These are phyloP conservation scores for Flexamia atlantica DNA, from an alignment of 2,888 invertebrate species.

Conservation along the genomic window DNA sequence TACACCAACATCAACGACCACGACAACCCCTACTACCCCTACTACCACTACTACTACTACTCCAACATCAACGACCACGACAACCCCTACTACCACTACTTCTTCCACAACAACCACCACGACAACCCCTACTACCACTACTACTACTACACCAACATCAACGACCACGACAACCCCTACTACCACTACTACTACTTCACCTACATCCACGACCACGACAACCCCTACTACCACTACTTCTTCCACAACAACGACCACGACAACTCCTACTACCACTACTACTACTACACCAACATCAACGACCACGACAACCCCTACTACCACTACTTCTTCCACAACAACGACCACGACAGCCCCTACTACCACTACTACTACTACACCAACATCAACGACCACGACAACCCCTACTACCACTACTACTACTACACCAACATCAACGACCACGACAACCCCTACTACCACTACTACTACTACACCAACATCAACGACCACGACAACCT, in stretches of 20 bases:
- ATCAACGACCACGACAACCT: slow-evolving; percentile 70
- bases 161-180: slow-evolving; percentile 57
- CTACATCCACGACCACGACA: slow-evolving; percentile 49
- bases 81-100: not conserved
- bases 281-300: slow-evolving; percentile 46
- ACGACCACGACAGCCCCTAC: slow-evolving; percentile 57
- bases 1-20: not conserved
- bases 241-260: slow-evolving; percentile 57
- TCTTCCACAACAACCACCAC: not conserved
- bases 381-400: slow-evolving; percentile 49
- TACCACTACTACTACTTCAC: slow-evolving; percentile 50
- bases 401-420: slow-evolving; percentile 43
- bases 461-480: not conserved
- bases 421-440: slow-evolving; percentile 40
- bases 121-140: slow-evolving; percentile 31
- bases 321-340: slow-evolving; percentile 48
- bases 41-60: not conserved
- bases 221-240: slow-evolving; percentile 58
- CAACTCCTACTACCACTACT: slow-evolving; percentile 39
- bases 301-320: slow-evolving; percentile 55
- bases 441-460: slow-evolving; percentile 54
- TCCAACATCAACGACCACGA: not conserved
- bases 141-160: not conserved
- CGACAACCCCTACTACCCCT: not conserved
- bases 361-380: slow-evolving; percentile 37